Base-by-base conservation (phyloP, 2,888 invertebrate genomes). In the Diaphora mendica region DNA sequence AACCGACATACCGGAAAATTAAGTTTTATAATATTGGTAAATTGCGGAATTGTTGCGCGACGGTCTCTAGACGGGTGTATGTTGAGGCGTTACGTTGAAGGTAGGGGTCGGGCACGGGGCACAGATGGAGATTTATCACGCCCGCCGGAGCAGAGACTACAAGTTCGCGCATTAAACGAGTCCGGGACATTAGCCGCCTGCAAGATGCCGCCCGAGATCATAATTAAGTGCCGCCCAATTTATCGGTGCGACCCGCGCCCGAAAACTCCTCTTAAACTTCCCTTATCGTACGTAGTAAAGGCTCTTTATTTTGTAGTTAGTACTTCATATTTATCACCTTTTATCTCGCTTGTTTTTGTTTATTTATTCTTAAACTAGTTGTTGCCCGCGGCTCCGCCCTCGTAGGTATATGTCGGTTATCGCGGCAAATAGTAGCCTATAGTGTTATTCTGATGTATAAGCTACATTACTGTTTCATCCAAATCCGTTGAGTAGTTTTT, bases 211-310 rank as follows among this genome's bases (percentile, higher is more conserved):
- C 94, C 94, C 95, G 92, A 95, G 95, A 95, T 95, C 95, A 95
- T 95, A 95, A 95, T 95, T 95, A 95, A 95, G 94, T 95, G 95
- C 94, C 94, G 93, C 93, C 95, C 95, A 94, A 95, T 95, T 95
- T 95, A 95, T 95, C 94, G 95, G 95, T 88, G 90, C 94, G 95
- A 94, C 94, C 95, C 94, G 91, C 91, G 89, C 92, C 90, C 89
- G 89, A 92, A 92, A 94, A 95, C 94, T 94, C 92, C 93, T 92
- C 94, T 93, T 93, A 93, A 95, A 95, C 91, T 95, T 94, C 91
- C 90, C 95, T 95, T 95, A 95, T 95, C 95, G 93, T 91, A 91
- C 90, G 90, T 91, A 94, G 93, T 94, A 92, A 93, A 91, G 88
- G 91, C 94, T 94, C 95, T 94, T 94, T 95, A 95, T 95, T 94